Evolutionary conservation across 2,113 vertebrate species (phyloP).

Genomic region (Nibea albiflora): DNA sequence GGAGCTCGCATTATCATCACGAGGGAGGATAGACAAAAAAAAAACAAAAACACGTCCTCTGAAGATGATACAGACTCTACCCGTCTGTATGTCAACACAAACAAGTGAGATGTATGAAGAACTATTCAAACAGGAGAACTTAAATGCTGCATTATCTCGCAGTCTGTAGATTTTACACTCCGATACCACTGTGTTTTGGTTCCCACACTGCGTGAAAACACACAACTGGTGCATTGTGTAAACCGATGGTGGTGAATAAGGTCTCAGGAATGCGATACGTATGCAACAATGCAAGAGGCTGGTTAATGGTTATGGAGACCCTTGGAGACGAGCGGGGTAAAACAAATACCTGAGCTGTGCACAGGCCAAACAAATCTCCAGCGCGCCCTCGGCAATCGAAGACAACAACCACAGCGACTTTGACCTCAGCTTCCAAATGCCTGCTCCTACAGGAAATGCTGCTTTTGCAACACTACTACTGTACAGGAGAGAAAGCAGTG

Average conservation of each 20-base stretch:
- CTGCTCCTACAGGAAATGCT: neutral
- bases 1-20: slow-evolving; percentile 1
- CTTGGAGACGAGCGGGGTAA: slow-evolving; percentile 56
- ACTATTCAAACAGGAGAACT: neutral
- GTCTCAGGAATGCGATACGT: slow-evolving; percentile 76
- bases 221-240: slow-evolving; percentile 63
- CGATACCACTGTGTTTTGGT: slow-evolving; percentile 60
- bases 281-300: slow-evolving; percentile 54
- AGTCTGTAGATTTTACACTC: slow-evolving; percentile 45
- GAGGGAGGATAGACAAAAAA: neutral
- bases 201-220: slow-evolving; percentile 61
- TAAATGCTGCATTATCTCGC: slow-evolving; percentile 18
- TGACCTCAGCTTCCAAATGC: slow-evolving; percentile 39
- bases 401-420: slow-evolving; percentile 35
- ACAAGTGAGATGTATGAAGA: slow-evolving; percentile 11
- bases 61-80: slow-evolving; percentile 13
- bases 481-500: neutral
- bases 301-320: slow-evolving; percentile 81
- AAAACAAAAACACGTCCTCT: slow-evolving; percentile 10
- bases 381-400: slow-evolving; percentile 37
- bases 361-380: slow-evolving; percentile 60
- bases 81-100: neutral
- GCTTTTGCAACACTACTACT: neutral
- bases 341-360: slow-evolving; percentile 73
- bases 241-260: slow-evolving; percentile 60